Conservation (phyloP, 1,140 invertebrate species). For the Zaprionus davidi region DNA sequence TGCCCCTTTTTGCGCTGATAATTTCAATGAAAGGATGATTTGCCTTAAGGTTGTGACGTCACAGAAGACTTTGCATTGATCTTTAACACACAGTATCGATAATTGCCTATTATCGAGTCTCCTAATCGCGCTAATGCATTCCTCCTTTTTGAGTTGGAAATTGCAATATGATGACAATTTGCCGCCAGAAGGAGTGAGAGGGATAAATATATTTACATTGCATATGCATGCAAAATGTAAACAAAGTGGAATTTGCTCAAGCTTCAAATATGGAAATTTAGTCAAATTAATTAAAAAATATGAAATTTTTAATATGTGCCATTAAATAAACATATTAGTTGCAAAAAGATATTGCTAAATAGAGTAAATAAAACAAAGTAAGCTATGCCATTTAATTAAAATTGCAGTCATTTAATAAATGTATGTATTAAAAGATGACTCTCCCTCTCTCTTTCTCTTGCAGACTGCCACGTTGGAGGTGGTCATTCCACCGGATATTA, state of each 20-base stretch:
- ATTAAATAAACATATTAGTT: neutral
- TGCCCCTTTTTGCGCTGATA: neutral
- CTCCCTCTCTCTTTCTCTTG: neutral
- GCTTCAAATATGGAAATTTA: neutral
- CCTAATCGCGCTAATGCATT: too few relatives aligned
- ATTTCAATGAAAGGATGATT: too few relatives aligned
- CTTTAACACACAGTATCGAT: too few relatives aligned
- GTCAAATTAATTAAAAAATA: neutral
- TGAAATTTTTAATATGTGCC: neutral
- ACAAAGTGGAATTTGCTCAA: neutral
- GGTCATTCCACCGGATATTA: conserved; percentile 95
- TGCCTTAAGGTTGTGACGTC: too few relatives aligned
- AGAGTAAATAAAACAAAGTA: neutral
- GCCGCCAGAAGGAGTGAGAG: neutral
- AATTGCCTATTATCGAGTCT: too few relatives aligned
- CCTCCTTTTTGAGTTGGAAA: too few relatives aligned
- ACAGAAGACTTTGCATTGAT: too few relatives aligned
- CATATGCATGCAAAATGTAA: neutral
- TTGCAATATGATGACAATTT: neutral
- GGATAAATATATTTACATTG: neutral
- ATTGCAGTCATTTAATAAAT: neutral
- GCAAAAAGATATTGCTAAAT: neutral
- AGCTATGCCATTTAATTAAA: neutral
- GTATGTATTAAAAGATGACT: neutral
- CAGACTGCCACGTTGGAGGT: conserved; percentile 94